phyloP scores from a whole-genome alignment of 1,140 invertebrate genomes.

The Nylanderia fulva region DNA sequence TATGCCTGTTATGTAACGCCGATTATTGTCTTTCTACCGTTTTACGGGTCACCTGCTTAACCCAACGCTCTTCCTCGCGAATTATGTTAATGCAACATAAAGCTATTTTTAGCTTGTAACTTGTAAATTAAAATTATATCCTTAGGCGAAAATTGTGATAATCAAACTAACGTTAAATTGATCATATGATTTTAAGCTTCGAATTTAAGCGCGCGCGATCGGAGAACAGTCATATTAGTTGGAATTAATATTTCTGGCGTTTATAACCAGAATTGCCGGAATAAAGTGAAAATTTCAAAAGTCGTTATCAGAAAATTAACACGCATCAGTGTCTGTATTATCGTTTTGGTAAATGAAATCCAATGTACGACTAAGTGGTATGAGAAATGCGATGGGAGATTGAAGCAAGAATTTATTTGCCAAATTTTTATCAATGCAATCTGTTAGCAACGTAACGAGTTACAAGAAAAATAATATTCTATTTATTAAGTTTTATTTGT shows the following conservation, averaged over 20 bases:
- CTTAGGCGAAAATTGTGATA: not conserved
- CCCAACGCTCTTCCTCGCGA: not conserved
- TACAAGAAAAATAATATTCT: constrained; percentile 3
- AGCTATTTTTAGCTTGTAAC: too few species aligned
- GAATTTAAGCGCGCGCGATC: not conserved
- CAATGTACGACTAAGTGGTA: constrained; percentile 15
- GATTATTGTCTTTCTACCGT: constrained; percentile 14
- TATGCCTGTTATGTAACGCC: not conserved
- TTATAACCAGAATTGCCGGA: constrained; percentile 30
- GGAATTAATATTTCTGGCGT: constrained; percentile 32
- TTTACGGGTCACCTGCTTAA: not conserved
- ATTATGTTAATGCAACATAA: not conserved
- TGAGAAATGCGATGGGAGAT: constrained; percentile 30
- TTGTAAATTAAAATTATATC: not conserved
- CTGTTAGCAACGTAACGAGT: constrained; percentile 16
- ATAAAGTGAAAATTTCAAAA: constrained; percentile 51
- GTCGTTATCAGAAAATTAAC: constrained; percentile 45
- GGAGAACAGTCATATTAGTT: not conserved
- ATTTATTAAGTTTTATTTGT: not conserved
- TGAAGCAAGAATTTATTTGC: constrained; percentile 24
- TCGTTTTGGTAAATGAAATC: constrained; percentile 27
- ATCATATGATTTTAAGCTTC: constrained; percentile 2
- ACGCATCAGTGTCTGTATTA: constrained; percentile 45
- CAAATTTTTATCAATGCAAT: constrained; percentile 6
- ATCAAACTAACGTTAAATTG: not conserved